Evolutionary conservation across 1,140 invertebrate genomes (phyloP), one percentile per base, ranked within the genome.

Genomic region (Gonatopus flavifemur): DNA sequence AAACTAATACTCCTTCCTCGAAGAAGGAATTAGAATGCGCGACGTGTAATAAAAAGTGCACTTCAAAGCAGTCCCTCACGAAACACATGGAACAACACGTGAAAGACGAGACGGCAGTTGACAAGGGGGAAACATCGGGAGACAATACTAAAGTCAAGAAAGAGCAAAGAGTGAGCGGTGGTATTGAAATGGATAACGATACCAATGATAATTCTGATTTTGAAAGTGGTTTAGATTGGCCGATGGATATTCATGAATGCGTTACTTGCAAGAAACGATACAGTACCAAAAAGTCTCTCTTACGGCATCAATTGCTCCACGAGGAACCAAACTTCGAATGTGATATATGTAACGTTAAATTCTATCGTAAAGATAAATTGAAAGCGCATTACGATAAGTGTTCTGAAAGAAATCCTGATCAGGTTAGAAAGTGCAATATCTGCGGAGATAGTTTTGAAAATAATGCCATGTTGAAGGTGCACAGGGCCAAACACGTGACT

Each of bases 321-420:
- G 75, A 78, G 6, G 75, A 78, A n/a, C 76, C 76, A 0, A 78
- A 78, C 32, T 78, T 76, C 19, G 74, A 77, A 12, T 78, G 76
- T 12, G 76, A 78, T 31, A 78, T 78, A n/a, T 78, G 76, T 21
- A 76, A 70, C 20, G 64, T 76, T 0, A 78, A 78, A 38, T 78
- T 78, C 13, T 77, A 77, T 16, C 62, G 76, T 1, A 78, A 78
- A 20, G 76, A 78, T 28, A 78, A 78, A 33, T 38, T 78, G 0
- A 78, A 78, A 41, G 73, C 72, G 0, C 76, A 78, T 31, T 78
- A 78, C 5, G 76, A 78, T 20, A 78, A 78, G 38, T 78, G 76
- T 16, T 77, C 75, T 0, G 76, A 78, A n/a, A 70, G 71, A 3
- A 78, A 78, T 63, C 76, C 76, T 0, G 71, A 78, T 47, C 76